Base-by-base conservation (phyloP, 2,113 vertebrate genomes). In the Oplegnathus fasciatus region DNA sequence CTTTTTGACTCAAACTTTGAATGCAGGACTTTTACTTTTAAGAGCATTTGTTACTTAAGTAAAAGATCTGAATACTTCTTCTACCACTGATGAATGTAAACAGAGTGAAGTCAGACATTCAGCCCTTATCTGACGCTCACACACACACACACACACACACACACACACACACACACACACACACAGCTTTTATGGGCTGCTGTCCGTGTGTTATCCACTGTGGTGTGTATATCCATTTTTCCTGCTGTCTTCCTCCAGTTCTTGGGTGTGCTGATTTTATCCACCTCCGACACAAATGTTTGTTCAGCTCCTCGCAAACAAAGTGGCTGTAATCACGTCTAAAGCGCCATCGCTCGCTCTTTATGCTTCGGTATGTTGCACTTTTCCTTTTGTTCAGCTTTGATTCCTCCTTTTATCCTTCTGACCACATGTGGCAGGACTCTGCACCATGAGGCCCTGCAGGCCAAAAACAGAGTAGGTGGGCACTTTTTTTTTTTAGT, bases 261-360 rank as follows among this genome's bases (percentile, higher is more conserved):
- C 89, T 82, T 90, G 90, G 89, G 84, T 80, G 90, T 85, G 84
- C 91, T 88, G 94, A 95, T 95, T 85, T 92, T 92, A 95, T 94
- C 93, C 86, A 18, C 77, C 55, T 66, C 67, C 82, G 48, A 75
- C 67, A 85, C 88, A 93, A 94, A 92, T 93, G 89, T 94, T 94
- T 95, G 93, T 88, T 89, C 81, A 86, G 80, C 37, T 82, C 69
- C 58, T 87, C 75, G 64, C 75, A 89, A 89, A 92, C 89, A 89
- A 88, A 88, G 69, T 82, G 74, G 9, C 74, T 88, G 70, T 85
- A 85, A 84, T 86, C 77, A 71, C 5, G 52, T 88, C 84, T 34
- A 22, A 70, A 83, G 75, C 22, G 2, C 30, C 77, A 37, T 86
- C 82, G 54, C 58, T 79, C 69, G 64, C 46, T 58, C 34, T 57